A percentile compares a stretch with the other conserved stretches of the same genome.
phyloP scores from a whole-genome alignment of 2,797 vertebrate species.

The Triplophysa bombifrons region DNA sequence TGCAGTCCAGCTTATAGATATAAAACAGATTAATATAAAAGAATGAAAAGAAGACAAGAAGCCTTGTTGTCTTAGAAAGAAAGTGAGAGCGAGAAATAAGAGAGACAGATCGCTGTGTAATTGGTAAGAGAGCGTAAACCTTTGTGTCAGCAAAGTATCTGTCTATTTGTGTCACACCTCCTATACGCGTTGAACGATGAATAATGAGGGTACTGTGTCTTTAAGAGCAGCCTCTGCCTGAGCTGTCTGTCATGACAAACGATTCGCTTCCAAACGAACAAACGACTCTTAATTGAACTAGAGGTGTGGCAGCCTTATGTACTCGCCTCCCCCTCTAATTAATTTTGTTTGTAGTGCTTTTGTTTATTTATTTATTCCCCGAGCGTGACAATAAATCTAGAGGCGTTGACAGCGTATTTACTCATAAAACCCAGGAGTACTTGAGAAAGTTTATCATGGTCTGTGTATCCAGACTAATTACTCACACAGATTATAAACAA shows the following conservation, averaged over 20 bases:
- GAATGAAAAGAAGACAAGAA: not conserved
- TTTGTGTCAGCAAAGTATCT: not conserved
- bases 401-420: slow-evolving; percentile 47
- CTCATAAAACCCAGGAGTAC: slow-evolving; percentile 1
- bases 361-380: slow-evolving; percentile 38
- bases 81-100: not conserved
- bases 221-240: slow-evolving; percentile 65
- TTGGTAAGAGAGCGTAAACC: slow-evolving; percentile 6
- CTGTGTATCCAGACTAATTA: slow-evolving; percentile 9
- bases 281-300: slow-evolving; percentile 60
- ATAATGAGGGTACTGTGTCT: slow-evolving; percentile 55
- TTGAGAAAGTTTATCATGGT: slow-evolving; percentile 14
- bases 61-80: not conserved
- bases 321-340: slow-evolving; percentile 39
- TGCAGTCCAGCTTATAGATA: slow-evolving; percentile 56
- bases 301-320: slow-evolving; percentile 55
- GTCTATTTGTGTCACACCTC: slow-evolving; percentile 25
- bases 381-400: slow-evolving; percentile 45
- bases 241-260: slow-evolving; percentile 61
- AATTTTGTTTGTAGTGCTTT: slow-evolving; percentile 50
- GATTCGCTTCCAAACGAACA: slow-evolving; percentile 58
- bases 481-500: not conserved
- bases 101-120: slow-evolving; percentile 21
- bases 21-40: slow-evolving; percentile 18
- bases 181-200: slow-evolving; percentile 29